Evolutionary conservation across 2,113 vertebrate species (phyloP).

Genomic region (Sylvicapra grimmia): DNA sequence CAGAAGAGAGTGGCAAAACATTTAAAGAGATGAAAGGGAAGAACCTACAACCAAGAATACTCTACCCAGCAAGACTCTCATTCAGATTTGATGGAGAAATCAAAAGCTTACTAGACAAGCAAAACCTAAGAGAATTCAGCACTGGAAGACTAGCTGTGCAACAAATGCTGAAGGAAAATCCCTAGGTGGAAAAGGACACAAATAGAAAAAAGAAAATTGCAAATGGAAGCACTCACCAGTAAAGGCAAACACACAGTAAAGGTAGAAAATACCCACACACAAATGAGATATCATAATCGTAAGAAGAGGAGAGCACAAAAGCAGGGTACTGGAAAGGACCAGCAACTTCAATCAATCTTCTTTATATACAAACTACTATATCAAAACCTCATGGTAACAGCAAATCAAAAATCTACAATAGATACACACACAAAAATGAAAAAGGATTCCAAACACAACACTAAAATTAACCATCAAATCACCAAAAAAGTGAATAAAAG

Average conservation of each 20-base stretch:
- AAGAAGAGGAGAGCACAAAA: neutral
- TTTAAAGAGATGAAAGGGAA: neutral
- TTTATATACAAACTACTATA: neutral
- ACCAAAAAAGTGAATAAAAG: neutral
- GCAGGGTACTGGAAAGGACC: neutral
- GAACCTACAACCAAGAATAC: neutral
- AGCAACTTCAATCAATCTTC: neutral
- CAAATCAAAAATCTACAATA: neutral
- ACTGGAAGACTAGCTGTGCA: neutral
- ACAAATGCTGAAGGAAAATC: neutral
- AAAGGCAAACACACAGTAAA: neutral
- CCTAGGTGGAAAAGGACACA: neutral
- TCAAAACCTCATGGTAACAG: neutral
- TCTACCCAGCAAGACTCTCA: neutral
- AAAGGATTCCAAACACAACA: neutral
- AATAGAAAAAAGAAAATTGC: neutral
- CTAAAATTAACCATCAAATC: neutral
- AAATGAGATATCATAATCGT: neutral
- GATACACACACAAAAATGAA: neutral
- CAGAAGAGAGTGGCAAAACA: neutral
- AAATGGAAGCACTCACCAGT: neutral
- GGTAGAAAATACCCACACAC: neutral
- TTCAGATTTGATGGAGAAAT: neutral
- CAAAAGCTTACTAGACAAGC: neutral
- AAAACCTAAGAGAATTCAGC: neutral